Base-by-base conservation (phyloP, 2,888 invertebrate genomes). In the Phlogophora meticulosa region DNA sequence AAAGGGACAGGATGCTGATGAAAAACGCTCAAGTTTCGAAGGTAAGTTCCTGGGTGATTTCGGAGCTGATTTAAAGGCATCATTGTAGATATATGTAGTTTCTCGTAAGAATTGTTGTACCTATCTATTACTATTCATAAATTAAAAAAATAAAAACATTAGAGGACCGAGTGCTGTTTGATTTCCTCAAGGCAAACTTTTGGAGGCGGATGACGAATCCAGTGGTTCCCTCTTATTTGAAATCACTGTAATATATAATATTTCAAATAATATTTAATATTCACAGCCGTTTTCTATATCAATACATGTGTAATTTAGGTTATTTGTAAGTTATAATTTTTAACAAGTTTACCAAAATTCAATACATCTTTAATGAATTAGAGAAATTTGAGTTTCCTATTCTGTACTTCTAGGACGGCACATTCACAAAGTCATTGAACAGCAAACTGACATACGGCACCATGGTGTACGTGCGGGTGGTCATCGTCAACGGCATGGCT, bases 381-480 rank as follows among this genome's bases (percentile, higher is more conserved):
- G n/a, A n/a, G n/a, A n/a, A n/a, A n/a, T n/a, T n/a, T n/a, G n/a
- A n/a, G n/a, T n/a, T n/a, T n/a, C n/a, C n/a, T n/a, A 28, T 20
- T 11, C 20, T 20, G 10, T 56, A n/a, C 48, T 20, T 92, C 53
- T 87, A 98, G 95, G 98, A 98, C 90, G 99, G 99, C 4, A 98
- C 97, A 0, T 98, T 98, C 87, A 96, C 97, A 15, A 97, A 97
- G 69, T 97, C 98, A 0, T 96, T 97, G 4, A 97, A 97, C 85
- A 97, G 97, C 71, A 98, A 98, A 87, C 92, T 98, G 45, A 97
- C 98, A 0, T 99, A 99, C 87, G 98, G 98, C 7, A 98, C 98
- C 0, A 99, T 99, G 99, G 97, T 99, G 90, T 98, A 98, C 89
- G 98, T 99, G 0, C 96, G 99, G 57, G 98, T 98, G 0, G 96